Evolutionary conservation across 2,113 vertebrate genomes (phyloP), one percentile per base, ranked within the genome.

Genomic region (Corythoichthys haematopterus): DNA sequence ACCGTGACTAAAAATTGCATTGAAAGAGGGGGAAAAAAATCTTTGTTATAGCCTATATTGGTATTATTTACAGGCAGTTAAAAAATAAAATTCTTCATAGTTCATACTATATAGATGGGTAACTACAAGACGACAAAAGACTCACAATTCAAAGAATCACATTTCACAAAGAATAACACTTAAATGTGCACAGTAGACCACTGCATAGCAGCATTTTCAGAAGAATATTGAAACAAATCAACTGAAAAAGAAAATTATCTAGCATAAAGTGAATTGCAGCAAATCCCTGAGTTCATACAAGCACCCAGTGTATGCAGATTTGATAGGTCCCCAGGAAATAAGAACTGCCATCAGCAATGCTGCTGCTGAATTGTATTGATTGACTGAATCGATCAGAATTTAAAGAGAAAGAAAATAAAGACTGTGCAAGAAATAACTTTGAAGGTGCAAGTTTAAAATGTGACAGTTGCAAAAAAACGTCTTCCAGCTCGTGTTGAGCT

Each of bases 281-380:
- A 51, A 77, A 66, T 80, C 75, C 86, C 86, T 88, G 85, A 88
- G 81, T 75, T 72, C 62, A 48, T 72, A 50, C 53, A 51, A 75
- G 66, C 77, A 79, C 78, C 59, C 66, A 59, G 63, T 72, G 73
- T 70, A 35, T 72, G 78, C 58, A 72, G 66, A 77, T 10, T 47
- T 72, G 50, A 74, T 20, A 67, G 53, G 65, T 74, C 59, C 6
- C 13, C n/a, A 20, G 14, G 38, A 2, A 45, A 13, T 43, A 13
- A 28, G 4, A 13, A 57, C 33, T 35, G 2, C 12, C 13, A 15
- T 38, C 56, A 58, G 36, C 15, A 61, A 40, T 20, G 20, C 46
- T 55, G 75, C 69, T 52, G 61, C 38, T n/a, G 12, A 65, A 52
- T 47, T 70, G 4, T 63, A 73, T 52, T 33, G 2, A 72, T 48